Percentiles rank a stretch among this genome's conserved stretches.
Conservation (phyloP, 2,797 vertebrate genomes). For the Morus bassanus region DNA sequence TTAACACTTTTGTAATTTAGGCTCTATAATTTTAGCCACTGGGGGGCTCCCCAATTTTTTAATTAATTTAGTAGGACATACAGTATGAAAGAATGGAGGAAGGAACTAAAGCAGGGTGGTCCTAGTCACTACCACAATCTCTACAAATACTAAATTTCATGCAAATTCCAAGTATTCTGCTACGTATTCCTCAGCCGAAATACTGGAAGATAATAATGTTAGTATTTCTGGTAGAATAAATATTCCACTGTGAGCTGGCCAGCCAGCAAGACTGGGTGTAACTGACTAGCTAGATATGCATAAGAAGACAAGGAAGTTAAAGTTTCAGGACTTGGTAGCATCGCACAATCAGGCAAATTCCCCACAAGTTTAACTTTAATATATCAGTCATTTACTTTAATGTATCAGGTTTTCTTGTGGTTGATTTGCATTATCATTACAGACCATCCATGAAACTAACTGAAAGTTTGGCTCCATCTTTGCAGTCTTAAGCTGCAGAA, state of each 20-base stretch:
- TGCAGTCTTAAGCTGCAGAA: neutral
- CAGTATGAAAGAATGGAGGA: neutral
- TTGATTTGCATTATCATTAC: neutral
- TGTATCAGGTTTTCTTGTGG: rapidly evolving
- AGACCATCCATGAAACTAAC: neutral
- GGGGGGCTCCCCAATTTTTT: slow-evolving; percentile 53
- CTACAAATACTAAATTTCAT: neutral
- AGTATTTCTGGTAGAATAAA: neutral
- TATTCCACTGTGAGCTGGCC: neutral
- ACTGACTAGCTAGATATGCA: neutral
- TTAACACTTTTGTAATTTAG: neutral
- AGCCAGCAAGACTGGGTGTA: neutral
- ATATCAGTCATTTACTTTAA: neutral
- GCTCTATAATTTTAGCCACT: slow-evolving; percentile 34
- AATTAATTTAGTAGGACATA: neutral
- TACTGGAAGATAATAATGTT: neutral
- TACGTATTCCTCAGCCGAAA: neutral
- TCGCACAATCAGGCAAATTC: neutral
- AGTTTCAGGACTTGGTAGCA: neutral
- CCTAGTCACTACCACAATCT: neutral
- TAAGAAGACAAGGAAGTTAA: neutral
- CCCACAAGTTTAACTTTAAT: neutral
- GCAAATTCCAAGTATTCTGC: neutral
- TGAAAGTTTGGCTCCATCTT: neutral
- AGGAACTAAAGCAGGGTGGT: neutral